phyloP scores from a whole-genome alignment of 2,888 invertebrate species.

The Drosophila algonquin region DNA sequence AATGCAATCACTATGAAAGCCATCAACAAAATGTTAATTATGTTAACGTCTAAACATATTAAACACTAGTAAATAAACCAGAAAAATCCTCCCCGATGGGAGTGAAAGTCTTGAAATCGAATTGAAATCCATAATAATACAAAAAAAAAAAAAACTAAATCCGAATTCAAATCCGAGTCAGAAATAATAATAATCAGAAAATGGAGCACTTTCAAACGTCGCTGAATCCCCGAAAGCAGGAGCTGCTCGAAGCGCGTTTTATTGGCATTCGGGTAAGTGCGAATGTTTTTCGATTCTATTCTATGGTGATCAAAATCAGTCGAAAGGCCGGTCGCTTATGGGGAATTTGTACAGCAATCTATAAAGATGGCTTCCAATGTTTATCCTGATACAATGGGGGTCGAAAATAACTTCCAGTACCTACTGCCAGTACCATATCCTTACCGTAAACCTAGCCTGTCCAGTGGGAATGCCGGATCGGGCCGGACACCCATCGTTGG shows the following conservation, averaged over 20 bases:
- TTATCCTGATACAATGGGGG: no score
- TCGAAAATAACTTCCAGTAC: no score
- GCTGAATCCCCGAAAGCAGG: constrained; percentile 99
- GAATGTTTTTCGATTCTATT: neutral
- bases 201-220: constrained; percentile 98
- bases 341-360: no score
- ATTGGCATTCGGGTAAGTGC: constrained; percentile 96
- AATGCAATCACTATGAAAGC: constrained; percentile 18
- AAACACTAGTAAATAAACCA: constrained; percentile 1
- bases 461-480: no score
- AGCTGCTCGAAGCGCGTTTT: constrained; percentile 98
- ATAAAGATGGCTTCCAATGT: no score
- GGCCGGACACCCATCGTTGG: constrained; percentile 9
- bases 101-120: neutral
- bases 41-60: neutral
- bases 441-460: no score
- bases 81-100: neutral
- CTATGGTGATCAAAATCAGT: no score
- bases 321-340: no score
- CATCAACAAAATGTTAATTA: constrained; percentile 20
- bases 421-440: no score
- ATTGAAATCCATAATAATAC: constrained; percentile 1
- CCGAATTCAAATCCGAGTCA: constrained; percentile 1
- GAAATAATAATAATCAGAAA: neutral
- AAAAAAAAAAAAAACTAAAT: constrained; percentile 5